Percentiles rank a stretch among this genome's conserved stretches.
Conservation (phyloP, 2,113 vertebrate species). For the Pycnonotus jocosus region DNA sequence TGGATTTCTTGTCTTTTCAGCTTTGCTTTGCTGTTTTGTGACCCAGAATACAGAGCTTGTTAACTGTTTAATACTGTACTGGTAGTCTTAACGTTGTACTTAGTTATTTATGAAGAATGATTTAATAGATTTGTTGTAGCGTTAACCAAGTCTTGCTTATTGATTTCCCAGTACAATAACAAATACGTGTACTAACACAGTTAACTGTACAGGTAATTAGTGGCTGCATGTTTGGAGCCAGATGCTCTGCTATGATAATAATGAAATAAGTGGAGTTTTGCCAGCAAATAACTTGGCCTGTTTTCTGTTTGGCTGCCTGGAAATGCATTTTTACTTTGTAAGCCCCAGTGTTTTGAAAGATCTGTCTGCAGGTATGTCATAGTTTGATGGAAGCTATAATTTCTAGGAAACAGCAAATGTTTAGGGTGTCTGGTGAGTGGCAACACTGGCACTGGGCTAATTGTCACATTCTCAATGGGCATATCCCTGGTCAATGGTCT, state of each 20-base stretch:
- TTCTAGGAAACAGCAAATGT: slow-evolving; percentile 48
- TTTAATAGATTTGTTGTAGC: background rate
- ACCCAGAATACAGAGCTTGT: background rate
- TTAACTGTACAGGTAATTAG: background rate
- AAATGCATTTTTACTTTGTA: background rate
- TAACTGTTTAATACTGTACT: background rate
- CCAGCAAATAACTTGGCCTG: background rate
- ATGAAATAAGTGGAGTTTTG: background rate
- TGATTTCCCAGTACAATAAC: background rate
- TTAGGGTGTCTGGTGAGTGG: slow-evolving; percentile 39
- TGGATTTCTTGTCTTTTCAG: slow-evolving; percentile 10
- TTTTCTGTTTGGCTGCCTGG: slow-evolving; percentile 4
- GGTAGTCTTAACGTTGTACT: background rate
- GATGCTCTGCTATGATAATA: background rate
- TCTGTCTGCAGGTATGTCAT: slow-evolving; percentile 28
- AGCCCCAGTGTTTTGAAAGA: background rate
- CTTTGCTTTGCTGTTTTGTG: background rate
- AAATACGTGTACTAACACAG: background rate
- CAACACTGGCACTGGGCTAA: slow-evolving; percentile 16
- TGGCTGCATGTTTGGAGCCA: background rate
- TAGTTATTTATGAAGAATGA: background rate
- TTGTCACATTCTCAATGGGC: background rate
- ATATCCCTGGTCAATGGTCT: background rate
- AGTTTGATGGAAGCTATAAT: background rate
- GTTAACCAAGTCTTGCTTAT: background rate